Base-by-base conservation (phyloP, 2,113 vertebrate species). In the Scortum barcoo region DNA sequence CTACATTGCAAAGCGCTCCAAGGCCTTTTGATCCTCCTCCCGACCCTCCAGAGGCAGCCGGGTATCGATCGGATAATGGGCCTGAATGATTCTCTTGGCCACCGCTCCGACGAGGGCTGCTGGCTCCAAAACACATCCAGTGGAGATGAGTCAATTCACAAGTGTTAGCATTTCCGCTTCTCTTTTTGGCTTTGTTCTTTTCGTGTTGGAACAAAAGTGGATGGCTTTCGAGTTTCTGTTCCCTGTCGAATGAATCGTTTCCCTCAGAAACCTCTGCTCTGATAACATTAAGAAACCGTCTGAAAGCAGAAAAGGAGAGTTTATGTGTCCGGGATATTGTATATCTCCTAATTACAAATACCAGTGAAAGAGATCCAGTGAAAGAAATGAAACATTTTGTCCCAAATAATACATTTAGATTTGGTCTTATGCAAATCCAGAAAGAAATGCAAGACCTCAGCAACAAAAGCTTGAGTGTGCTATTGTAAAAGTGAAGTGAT, bases 41-140 rank as follows among this genome's bases (percentile, higher is more conserved):
- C 0, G 10, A 80, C 51, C 63, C 89, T 87, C 80, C 76, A 46
- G 75, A 86, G 86, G 84, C 80, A 71, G 80, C 74, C 63, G 63
- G 70, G 78, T 92, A 94, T 94, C 40, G 93, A 94, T 93, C 80
- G 0, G 63, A 62, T 93, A 93, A 94, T 93, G 90, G 90, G 76
- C 71, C 80, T 80, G 82, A 92, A 88, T 76, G 82, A 91, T 89
- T 87, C 84, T 87, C 84, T 79, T 84, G 81, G 76, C 88, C 68
- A 30, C 58, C 0, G 70, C 77, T 78, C 75, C 38, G 3, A 85
- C 60, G 30, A 84, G 76, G 66, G 81, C 69, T 79, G 67, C 61
- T 53, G 80, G 78, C 85, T 87, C 79, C 72, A 65, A 81, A 90
- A 76, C 81, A 42, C 48, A 69, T 88, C 83, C 88, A 90, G 81